Conservation (phyloP, 2,113 vertebrate species). For the Mystacornis crossleyi region DNA sequence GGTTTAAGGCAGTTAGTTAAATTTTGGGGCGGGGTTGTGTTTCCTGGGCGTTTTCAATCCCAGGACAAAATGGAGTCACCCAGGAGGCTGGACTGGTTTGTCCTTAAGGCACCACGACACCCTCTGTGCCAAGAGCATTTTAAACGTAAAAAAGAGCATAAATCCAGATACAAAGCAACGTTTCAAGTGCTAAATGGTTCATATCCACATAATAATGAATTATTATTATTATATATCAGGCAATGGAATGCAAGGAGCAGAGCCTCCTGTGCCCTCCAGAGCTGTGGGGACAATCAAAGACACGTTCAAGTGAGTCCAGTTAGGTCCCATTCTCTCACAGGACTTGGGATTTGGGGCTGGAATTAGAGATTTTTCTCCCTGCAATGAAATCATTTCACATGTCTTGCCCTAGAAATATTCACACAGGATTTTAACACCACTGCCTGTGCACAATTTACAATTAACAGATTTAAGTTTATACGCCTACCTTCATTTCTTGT, state of each 20-base stretch:
- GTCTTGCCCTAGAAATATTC: neutral
- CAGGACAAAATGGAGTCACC: accelerated
- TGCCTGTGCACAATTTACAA: neutral
- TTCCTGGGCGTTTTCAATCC: accelerated
- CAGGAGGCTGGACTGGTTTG: neutral
- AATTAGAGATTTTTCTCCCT: neutral
- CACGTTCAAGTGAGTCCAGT: neutral
- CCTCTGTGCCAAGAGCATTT: neutral
- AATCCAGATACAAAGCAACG: neutral
- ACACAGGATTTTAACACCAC: neutral
- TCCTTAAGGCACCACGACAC: accelerated
- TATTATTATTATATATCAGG: neutral
- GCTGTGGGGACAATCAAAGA: neutral
- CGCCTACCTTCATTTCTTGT: neutral
- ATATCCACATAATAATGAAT: neutral
- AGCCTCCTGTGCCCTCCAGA: neutral
- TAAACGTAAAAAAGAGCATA: neutral
- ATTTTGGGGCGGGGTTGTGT: neutral
- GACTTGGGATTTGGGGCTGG: neutral
- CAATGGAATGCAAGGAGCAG: neutral
- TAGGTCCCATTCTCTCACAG: no score
- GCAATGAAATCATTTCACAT: neutral
- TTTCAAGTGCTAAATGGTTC: neutral
- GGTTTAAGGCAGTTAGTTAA: neutral
- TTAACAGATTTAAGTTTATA: neutral